These are phyloP conservation scores for Nomada flava DNA, from an alignment of 2,888 invertebrate genomes.

Conservation along the genomic window DNA sequence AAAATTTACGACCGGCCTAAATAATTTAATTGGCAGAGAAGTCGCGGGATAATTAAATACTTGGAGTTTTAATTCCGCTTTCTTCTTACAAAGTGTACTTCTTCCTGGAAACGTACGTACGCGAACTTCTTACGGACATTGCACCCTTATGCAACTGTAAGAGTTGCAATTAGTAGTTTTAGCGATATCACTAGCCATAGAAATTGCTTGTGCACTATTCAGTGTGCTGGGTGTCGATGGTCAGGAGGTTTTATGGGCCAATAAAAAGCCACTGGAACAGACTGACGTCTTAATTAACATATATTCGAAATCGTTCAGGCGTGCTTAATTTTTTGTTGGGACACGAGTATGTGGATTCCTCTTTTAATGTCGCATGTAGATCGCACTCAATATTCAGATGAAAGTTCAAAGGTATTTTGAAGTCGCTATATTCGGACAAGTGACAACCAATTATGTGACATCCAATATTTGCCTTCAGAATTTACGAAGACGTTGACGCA, in stretches of 20 bases:
- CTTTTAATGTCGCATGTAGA: background rate
- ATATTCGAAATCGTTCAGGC: background rate
- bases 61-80: background rate
- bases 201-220: background rate
- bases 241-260: background rate
- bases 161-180: constrained; percentile 1
- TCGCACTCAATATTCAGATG: background rate
- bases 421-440: background rate
- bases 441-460: background rate
- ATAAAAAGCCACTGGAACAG: constrained; percentile 8
- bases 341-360: background rate
- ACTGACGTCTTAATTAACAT: constrained; percentile 18
- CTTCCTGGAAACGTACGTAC: background rate
- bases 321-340: constrained; percentile 10
- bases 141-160: background rate
- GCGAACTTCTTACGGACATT: background rate
- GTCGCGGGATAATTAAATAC: background rate
- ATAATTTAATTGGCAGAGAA: constrained; percentile 5
- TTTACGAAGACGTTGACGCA: background rate
- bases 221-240: background rate
- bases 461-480: background rate
- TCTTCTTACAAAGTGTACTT: background rate
- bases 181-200: background rate
- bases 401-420: constrained; percentile 7
- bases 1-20: background rate